A percentile compares a stretch with the other conserved stretches of the same genome.
Conservation (phyloP, 2,797 vertebrate genomes). For the Macroramphosus scolopax region DNA sequence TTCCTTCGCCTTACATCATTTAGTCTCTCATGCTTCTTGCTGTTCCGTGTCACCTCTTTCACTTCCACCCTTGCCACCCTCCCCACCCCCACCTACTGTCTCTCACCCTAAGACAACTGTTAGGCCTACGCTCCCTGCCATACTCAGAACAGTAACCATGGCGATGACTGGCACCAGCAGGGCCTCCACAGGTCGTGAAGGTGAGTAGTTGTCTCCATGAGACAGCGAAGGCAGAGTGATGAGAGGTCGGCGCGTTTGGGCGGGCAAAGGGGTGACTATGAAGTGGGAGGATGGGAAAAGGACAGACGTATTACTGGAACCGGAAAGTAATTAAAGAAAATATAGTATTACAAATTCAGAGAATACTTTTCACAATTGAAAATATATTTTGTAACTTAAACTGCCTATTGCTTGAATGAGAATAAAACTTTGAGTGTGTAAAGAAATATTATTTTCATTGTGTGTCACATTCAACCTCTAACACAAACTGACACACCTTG, state of each 20-base stretch:
- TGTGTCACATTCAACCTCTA: too few species aligned
- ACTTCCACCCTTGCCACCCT: slow-evolving; percentile 13
- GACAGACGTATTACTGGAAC: too few species aligned
- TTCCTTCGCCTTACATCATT: slow-evolving; percentile 14
- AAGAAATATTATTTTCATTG: too few species aligned
- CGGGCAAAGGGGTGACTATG: slow-evolving; percentile 50
- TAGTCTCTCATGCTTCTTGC: slow-evolving; percentile 6
- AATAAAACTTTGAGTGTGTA: too few species aligned
- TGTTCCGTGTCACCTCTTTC: slow-evolving; percentile 16
- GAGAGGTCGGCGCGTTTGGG: slow-evolving; percentile 16
- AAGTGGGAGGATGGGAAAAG: slow-evolving; percentile 6
- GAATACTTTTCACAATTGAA: too few species aligned
- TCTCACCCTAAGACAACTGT: slow-evolving; percentile 60
- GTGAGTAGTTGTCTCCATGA: slow-evolving; percentile 17
- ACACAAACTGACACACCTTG: too few species aligned
- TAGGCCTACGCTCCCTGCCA: slow-evolving; percentile 54
- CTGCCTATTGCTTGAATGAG: too few species aligned
- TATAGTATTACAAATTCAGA: too few species aligned
- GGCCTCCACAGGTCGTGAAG: slow-evolving; percentile 8
- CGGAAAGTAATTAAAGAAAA: too few species aligned
- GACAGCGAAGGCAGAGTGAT: slow-evolving; percentile 46
- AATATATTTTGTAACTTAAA: too few species aligned
- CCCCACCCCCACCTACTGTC: slow-evolving; percentile 21
- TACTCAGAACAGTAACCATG: slow-evolving; percentile 48
- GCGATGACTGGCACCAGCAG: slow-evolving; percentile 46